Percentiles rank a stretch among this genome's conserved stretches.
These are phyloP conservation scores for Melitaea cinxia DNA, from an alignment of 1,140 invertebrate genomes.

Conservation along the genomic window DNA sequence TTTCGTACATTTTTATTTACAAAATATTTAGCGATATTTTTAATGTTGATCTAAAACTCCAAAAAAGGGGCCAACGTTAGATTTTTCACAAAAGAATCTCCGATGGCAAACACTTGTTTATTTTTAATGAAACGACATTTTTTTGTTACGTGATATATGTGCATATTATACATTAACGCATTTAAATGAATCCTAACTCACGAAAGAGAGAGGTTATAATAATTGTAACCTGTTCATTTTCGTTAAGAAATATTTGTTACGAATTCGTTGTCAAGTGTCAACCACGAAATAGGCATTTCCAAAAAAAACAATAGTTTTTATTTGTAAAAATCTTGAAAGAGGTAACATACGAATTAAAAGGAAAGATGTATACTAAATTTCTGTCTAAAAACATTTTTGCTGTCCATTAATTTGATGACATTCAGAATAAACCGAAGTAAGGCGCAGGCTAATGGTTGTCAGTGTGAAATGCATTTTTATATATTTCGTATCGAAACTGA, in stretches of 20 bases:
- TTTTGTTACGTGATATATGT: slow-evolving; percentile 20
- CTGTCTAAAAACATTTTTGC: neutral
- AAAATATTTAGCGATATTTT: slow-evolving; percentile 7
- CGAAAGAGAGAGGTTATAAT: neutral
- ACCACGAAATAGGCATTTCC: no score
- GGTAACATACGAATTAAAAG: no score
- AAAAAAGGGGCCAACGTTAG: neutral
- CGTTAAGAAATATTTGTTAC: neutral
- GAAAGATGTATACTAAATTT: neutral
- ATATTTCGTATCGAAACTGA: neutral
- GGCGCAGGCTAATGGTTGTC: no score
- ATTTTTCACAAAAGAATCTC: slow-evolving; percentile 17
- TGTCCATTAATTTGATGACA: no score
- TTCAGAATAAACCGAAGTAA: neutral
- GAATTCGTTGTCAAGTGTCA: no score
- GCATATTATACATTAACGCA: neutral
- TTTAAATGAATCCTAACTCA: slow-evolving; percentile 4
- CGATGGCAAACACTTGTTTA: neutral
- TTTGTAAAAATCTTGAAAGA: no score
- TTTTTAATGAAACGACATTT: slow-evolving; percentile 5
- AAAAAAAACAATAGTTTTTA: no score
- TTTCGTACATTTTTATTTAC: neutral
- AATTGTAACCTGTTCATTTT: neutral
- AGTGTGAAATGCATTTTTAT: neutral
- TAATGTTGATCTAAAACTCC: slow-evolving; percentile 6